phyloP scores from a whole-genome alignment of 2,113 vertebrate species.

The Nothobranchius kuhntae region DNA sequence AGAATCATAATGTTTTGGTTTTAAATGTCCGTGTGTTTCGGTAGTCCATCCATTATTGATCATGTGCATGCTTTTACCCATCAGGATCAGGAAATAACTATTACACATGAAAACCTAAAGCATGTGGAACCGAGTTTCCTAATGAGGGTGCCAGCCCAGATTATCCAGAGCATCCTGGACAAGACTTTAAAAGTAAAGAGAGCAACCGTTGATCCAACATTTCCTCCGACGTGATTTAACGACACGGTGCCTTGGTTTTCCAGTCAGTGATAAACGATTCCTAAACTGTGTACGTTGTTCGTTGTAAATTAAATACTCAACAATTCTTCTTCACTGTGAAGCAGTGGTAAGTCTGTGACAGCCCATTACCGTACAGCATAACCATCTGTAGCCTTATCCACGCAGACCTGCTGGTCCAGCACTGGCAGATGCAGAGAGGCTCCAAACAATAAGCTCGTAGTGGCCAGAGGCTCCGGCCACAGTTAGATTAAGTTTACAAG shows the following conservation, averaged over 20 bases:
- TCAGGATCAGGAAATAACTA: too few species aligned
- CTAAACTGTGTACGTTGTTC: constrained; percentile 19
- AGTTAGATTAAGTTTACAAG: constrained; percentile 42
- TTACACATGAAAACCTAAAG: too few species aligned
- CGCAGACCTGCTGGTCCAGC: constrained; percentile 44
- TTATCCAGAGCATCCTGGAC: background rate
- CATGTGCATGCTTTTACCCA: too few species aligned
- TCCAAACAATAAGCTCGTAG: constrained; percentile 59
- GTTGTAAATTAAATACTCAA: constrained; percentile 46
- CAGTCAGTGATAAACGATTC: constrained; percentile 41
- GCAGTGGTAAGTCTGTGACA: constrained; percentile 44
- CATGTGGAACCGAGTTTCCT: too few species aligned
- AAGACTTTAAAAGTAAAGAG: background rate
- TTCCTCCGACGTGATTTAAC: constrained; percentile 13
- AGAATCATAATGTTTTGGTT: background rate
- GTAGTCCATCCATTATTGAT: background rate
- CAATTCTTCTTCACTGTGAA: constrained; percentile 40
- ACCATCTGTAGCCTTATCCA: constrained; percentile 71
- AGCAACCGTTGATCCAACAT: constrained; percentile 4
- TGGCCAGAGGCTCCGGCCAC: constrained; percentile 43
- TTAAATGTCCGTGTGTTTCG: background rate
- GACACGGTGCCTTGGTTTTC: constrained; percentile 14
- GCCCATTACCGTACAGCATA: constrained; percentile 57
- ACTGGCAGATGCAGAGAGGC: constrained; percentile 54
- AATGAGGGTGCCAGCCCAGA: background rate